phyloP scores from a whole-genome alignment of 1,140 invertebrate species.

The Melipona quadrifasciata region DNA sequence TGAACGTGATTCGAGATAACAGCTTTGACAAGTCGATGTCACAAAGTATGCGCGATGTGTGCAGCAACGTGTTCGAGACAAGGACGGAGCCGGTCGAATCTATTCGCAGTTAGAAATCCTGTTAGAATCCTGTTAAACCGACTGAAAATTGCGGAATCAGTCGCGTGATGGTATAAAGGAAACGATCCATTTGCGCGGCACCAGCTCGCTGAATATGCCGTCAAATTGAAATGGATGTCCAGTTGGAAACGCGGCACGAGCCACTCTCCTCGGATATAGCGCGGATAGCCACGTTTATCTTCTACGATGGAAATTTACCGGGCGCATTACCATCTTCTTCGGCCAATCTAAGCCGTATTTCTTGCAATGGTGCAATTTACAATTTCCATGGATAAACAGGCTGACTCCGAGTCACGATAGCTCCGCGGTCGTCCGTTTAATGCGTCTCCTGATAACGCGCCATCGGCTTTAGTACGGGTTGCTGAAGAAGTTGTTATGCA shows the following conservation, averaged over 20 bases:
- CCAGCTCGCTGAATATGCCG: conserved; percentile 31
- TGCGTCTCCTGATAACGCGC: neutral
- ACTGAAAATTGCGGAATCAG: conserved; percentile 45
- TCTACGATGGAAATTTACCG: conserved; percentile 44
- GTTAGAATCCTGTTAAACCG: conserved; percentile 21
- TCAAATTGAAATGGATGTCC: conserved; percentile 52
- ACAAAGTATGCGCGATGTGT: neutral
- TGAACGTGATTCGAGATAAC: neutral
- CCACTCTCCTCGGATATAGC: neutral
- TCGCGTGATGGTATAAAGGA: conserved; percentile 54
- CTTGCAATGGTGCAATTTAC: conserved; percentile 31
- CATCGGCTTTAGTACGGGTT: neutral
- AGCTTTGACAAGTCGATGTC: neutral
- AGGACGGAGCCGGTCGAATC: neutral
- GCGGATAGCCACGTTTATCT: conserved; percentile 22
- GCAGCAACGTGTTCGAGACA: neutral
- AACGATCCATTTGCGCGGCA: conserved; percentile 38
- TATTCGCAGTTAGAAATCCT: neutral
- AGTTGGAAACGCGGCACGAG: conserved; percentile 47
- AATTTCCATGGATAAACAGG: conserved; percentile 45
- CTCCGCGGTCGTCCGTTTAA: neutral
- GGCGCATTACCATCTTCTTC: conserved; percentile 42
- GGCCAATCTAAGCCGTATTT: conserved; percentile 26
- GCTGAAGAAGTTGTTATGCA: neutral
- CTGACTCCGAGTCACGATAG: conserved; percentile 16